Percentiles rank a stretch among this genome's conserved stretches.
Evolutionary conservation across 2,888 invertebrate genomes (phyloP).

Genomic region (Amorpha juglandis): DNA sequence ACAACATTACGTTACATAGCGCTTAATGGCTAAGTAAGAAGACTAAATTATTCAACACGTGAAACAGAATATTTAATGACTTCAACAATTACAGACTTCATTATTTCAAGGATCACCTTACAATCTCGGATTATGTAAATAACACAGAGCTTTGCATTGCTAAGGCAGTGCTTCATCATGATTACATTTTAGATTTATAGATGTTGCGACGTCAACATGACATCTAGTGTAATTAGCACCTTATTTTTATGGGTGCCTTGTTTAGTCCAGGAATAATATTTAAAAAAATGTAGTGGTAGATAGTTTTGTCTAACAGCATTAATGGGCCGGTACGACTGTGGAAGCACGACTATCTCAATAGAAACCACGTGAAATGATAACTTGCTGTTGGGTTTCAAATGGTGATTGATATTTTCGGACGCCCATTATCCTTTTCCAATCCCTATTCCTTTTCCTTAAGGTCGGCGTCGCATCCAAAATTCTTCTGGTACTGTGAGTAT

Average conservation of each 20-base stretch:
- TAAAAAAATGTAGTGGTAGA: too few species aligned
- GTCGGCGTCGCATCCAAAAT: too few species aligned
- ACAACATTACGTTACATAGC: not conserved
- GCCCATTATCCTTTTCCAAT: too few species aligned
- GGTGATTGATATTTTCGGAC: too few species aligned
- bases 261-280: too few species aligned
- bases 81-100: not conserved
- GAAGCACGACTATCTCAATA: too few species aligned
- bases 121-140: slow-evolving; percentile 5
- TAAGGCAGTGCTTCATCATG: not conserved
- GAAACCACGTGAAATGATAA: too few species aligned
- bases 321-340: too few species aligned
- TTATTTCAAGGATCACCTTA: slow-evolving; percentile 1
- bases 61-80: slow-evolving; percentile 16
- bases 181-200: slow-evolving; percentile 4
- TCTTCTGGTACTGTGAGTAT: too few species aligned
- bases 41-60: not conserved
- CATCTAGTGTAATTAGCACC: not conserved
- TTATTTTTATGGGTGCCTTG: not conserved
- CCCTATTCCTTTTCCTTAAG: too few species aligned
- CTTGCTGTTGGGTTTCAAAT: too few species aligned
- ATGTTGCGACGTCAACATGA: not conserved
- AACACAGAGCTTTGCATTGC: not conserved
- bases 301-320: too few species aligned
- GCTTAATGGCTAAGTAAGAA: not conserved